phyloP scores from a whole-genome alignment of 2,797 vertebrate species.

The Melanotaenia parkinsoni region DNA sequence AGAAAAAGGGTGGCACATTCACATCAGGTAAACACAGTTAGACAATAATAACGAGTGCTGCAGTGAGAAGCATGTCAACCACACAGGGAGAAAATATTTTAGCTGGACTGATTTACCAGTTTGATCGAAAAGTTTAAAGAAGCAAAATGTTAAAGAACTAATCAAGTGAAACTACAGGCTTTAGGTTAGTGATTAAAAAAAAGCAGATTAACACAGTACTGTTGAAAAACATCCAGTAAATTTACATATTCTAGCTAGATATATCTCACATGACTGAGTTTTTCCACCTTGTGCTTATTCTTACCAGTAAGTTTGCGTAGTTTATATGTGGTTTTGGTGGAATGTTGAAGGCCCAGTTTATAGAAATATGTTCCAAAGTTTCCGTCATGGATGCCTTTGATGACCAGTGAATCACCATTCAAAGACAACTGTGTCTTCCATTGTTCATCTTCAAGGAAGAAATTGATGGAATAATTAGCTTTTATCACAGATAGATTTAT shows the following conservation, averaged over 20 bases:
- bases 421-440: background rate
- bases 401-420: slow-evolving; percentile 19
- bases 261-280: background rate
- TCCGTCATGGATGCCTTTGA: slow-evolving; percentile 11
- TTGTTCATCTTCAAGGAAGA: background rate
- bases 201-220: background rate
- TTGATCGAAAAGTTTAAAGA: background rate
- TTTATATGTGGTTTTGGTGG: slow-evolving; percentile 6
- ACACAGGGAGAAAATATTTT: background rate
- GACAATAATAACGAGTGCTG: background rate
- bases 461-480: background rate
- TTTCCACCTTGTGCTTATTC: slow-evolving; percentile 7
- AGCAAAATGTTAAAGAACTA: too few relatives aligned
- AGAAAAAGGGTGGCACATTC: background rate
- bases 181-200: background rate
- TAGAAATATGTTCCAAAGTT: slow-evolving; percentile 57
- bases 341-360: background rate
- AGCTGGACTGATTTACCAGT: background rate
- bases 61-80: background rate
- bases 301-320: slow-evolving; percentile 61
- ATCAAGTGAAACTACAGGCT: background rate
- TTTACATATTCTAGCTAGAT: background rate
- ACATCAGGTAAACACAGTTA: background rate
- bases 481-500: background rate
- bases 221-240: background rate